Evolutionary conservation across 2,113 vertebrate species (phyloP).

Genomic region (Sinosuthora webbiana): DNA sequence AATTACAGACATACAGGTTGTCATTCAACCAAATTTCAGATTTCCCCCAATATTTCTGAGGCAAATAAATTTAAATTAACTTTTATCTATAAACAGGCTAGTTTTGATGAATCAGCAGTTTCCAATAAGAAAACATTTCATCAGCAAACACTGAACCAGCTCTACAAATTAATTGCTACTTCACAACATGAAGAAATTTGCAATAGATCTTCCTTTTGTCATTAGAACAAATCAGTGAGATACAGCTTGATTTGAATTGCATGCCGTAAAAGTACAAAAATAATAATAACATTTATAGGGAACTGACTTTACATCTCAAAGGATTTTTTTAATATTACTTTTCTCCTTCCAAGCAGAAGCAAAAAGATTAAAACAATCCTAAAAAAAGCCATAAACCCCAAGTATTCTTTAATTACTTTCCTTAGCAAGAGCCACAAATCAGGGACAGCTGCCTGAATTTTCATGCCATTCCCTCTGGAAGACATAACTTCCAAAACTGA

Average conservation of each 20-base stretch:
- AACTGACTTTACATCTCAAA: conserved; percentile 20
- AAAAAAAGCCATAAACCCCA: conserved; percentile 16
- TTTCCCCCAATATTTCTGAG: background rate
- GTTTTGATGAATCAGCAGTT: conserved; percentile 17
- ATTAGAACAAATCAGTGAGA: conserved; percentile 4
- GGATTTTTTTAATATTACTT: background rate
- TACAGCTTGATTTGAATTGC: conserved; percentile 46
- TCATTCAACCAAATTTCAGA: background rate
- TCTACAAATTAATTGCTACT: conserved; percentile 43
- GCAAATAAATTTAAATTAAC: conserved; percentile 3
- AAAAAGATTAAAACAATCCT: conserved; percentile 27
- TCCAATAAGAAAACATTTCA: conserved; percentile 1
- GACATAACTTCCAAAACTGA: background rate
- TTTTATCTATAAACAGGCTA: background rate
- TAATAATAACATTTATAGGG: background rate
- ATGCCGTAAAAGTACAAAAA: conserved; percentile 21
- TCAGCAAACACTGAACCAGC: background rate
- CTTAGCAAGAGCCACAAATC: background rate
- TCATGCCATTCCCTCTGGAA: background rate
- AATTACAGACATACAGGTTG: background rate
- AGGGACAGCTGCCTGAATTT: conserved; percentile 9
- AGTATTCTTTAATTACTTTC: conserved; percentile 21
- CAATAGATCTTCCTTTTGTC: conserved; percentile 35
- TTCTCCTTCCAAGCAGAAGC: background rate
- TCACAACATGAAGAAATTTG: conserved; percentile 4